Percentiles rank a stretch among this genome's conserved stretches.
These are phyloP conservation scores for Grapholita molesta DNA, from an alignment of 1,140 invertebrate genomes.

Conservation along the genomic window DNA sequence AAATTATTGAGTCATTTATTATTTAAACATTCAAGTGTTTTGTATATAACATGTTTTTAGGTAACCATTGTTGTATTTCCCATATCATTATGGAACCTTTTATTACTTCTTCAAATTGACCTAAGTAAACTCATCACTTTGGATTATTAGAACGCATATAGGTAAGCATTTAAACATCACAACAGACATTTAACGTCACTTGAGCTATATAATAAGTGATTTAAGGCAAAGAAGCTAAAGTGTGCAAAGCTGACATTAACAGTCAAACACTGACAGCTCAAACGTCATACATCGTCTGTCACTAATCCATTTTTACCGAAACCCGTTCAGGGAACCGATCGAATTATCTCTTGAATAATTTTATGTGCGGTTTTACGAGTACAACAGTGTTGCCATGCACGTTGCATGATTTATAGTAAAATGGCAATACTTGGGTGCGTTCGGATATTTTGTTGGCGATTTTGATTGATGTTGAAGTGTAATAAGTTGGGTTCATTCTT, in stretches of 20 bases:
- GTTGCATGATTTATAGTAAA: slow-evolving; percentile 56
- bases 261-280: background rate
- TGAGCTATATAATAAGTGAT: background rate
- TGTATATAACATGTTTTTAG: too few species aligned
- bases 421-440: slow-evolving; percentile 39
- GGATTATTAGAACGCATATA: too few species aligned
- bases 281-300: background rate
- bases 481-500: background rate
- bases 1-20: too few species aligned
- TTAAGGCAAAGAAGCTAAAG: background rate
- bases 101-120: too few species aligned
- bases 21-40: too few species aligned
- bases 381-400: slow-evolving; percentile 59
- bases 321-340: slow-evolving; percentile 64
- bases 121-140: too few species aligned
- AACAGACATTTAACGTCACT: background rate
- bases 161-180: background rate
- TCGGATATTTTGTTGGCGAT: slow-evolving; percentile 26
- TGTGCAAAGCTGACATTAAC: background rate
- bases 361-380: slow-evolving; percentile 62
- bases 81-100: too few species aligned
- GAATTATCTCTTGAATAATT: slow-evolving; percentile 67
- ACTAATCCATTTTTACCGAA: slow-evolving; percentile 30
- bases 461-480: background rate
- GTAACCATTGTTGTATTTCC: too few species aligned